These are phyloP conservation scores for Archegozetes longisetosus DNA, from an alignment of 1,140 invertebrate genomes.

Conservation along the genomic window DNA sequence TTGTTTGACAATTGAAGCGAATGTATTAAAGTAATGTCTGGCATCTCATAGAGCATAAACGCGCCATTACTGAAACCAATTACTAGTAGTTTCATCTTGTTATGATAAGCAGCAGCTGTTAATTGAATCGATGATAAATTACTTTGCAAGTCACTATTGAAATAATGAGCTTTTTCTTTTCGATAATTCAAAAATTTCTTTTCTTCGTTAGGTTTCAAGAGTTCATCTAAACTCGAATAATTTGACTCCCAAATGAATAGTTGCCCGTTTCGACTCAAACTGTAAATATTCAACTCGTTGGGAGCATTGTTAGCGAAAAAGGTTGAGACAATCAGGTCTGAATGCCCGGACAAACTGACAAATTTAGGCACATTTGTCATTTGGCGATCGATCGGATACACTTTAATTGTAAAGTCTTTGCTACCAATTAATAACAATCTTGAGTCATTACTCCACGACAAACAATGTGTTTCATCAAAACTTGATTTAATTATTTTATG, in stretches of 20 bases:
- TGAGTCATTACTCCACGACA: constrained; percentile 85
- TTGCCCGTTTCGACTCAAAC: constrained; percentile 40
- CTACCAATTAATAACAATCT: constrained; percentile 65
- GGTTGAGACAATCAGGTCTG: constrained; percentile 57
- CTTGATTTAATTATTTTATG: constrained; percentile 60
- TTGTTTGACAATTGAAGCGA: constrained; percentile 37
- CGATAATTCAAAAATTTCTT: constrained; percentile 36
- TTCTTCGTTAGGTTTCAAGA: constrained; percentile 4
- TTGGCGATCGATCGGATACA: constrained; percentile 51
- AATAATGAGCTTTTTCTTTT: constrained; percentile 48
- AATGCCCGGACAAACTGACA: constrained; percentile 54
- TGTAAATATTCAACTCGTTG: constrained; percentile 26
- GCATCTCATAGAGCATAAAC: constrained; percentile 82
- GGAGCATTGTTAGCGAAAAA: constrained; percentile 49
- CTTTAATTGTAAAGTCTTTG: constrained; percentile 63
- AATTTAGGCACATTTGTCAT: constrained; percentile 38
- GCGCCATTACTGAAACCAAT: constrained; percentile 60
- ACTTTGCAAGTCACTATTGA: constrained; percentile 43
- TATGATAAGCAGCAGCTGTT: constrained; percentile 62
- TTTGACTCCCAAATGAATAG: constrained; percentile 54
- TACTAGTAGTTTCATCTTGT: constrained; percentile 54
- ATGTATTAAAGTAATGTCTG: constrained; percentile 78
- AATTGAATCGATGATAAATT: constrained; percentile 39
- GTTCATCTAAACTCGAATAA: neutral
- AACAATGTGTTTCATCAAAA: constrained; percentile 58